These are phyloP conservation scores for Oceanites oceanicus DNA, from an alignment of 2,113 vertebrate species.

Conservation along the genomic window DNA sequence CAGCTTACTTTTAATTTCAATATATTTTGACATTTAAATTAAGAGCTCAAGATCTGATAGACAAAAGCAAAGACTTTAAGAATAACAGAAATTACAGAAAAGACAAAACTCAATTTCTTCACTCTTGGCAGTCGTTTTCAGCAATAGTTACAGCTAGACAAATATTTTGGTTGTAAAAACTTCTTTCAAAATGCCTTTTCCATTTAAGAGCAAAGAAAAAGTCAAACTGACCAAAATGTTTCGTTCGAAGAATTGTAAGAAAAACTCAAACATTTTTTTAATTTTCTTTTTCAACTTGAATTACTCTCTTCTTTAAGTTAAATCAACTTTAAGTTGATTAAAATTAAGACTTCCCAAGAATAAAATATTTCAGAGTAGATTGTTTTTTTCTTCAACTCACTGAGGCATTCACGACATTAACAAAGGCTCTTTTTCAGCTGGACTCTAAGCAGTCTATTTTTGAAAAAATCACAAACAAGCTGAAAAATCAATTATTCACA, in stretches of 20 bases:
- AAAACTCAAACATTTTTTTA: constrained; percentile 15
- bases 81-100: constrained; percentile 26
- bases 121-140: background rate
- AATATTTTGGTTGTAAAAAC: constrained; percentile 42
- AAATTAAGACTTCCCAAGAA: constrained; percentile 42
- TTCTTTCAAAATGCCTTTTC: constrained; percentile 15
- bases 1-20: background rate
- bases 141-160: constrained; percentile 18
- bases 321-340: constrained; percentile 17
- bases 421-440: constrained; percentile 48
- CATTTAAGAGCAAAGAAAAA: constrained; percentile 21
- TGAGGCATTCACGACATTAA: constrained; percentile 43
- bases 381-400: background rate
- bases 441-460: constrained; percentile 38
- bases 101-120: constrained; percentile 28
- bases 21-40: constrained; percentile 7
- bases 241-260: constrained; percentile 13
- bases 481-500: constrained; percentile 71
- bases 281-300: constrained; percentile 23
- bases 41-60: background rate
- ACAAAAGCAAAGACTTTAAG: background rate
- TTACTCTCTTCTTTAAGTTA: background rate
- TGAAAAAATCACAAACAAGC: constrained; percentile 55
- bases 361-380: constrained; percentile 32
- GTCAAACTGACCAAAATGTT: constrained; percentile 4